Conservation (phyloP, 2,888 invertebrate species). For the Sinopyrophorus schimmeli region DNA sequence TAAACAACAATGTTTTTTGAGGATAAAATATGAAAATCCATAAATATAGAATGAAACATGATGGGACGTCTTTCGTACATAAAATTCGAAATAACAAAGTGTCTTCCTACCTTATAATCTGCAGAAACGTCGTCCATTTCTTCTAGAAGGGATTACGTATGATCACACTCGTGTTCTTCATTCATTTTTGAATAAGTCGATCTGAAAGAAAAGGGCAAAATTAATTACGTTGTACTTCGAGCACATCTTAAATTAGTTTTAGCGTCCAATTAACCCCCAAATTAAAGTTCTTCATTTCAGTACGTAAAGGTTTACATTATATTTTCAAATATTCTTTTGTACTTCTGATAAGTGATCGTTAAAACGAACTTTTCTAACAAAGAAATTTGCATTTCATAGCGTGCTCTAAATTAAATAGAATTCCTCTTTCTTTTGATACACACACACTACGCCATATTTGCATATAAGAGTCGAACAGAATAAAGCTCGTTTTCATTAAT, state of each 20-base stretch:
- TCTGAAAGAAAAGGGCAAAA: constrained; percentile 8
- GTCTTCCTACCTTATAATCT: constrained; percentile 22
- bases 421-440: constrained; percentile 11
- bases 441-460: constrained; percentile 5
- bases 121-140: constrained; percentile 21
- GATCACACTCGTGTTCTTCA: constrained; percentile 13
- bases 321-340: no score
- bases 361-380: constrained; percentile 10
- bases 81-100: no score
- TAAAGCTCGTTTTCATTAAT: constrained; percentile 8
- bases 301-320: no score
- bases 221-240: no score
- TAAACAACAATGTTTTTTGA: no score
- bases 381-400: constrained; percentile 18
- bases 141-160: constrained; percentile 10
- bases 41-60: no score
- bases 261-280: no score
- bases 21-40: no score
- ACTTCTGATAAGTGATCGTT: constrained; percentile 5
- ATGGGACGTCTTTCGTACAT: no score
- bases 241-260: no score
- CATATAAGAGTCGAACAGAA: constrained; percentile 11
- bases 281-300: no score
- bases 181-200: constrained; percentile 3
- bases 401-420: constrained; percentile 18